Percentiles rank a stretch among this genome's conserved stretches.
These are phyloP conservation scores for Pangasius krempfi DNA, from an alignment of 2,797 vertebrate genomes.

Conservation along the genomic window DNA sequence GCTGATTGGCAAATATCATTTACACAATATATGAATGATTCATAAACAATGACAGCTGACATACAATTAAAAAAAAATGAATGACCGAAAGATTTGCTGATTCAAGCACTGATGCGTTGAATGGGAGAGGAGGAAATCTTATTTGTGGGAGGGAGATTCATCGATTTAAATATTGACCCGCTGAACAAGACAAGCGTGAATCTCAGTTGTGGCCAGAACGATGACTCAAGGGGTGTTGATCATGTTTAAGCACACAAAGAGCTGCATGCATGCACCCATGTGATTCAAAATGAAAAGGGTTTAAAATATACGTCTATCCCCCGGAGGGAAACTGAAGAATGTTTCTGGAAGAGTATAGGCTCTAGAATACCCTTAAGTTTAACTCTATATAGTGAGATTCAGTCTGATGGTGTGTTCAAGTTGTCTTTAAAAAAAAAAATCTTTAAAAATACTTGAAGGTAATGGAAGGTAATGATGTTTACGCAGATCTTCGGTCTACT, in stretches of 20 bases:
- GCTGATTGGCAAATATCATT: neutral
- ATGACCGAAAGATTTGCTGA: neutral
- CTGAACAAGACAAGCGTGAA: constrained; percentile 3
- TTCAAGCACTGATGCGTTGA: neutral
- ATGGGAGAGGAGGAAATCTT: neutral
- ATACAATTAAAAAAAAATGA: neutral
- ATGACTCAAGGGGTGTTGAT: neutral
- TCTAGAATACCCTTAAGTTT: neutral
- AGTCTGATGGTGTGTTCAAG: neutral
- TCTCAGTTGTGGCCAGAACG: neutral
- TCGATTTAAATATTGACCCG: constrained; percentile 1
- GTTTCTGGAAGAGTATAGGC: neutral
- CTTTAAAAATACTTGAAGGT: neutral
- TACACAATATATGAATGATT: neutral
- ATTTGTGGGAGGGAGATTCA: neutral
- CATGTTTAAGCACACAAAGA: neutral
- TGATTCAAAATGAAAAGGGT: neutral
- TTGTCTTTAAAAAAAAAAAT: neutral
- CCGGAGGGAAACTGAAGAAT: neutral
- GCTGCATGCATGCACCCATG: neutral
- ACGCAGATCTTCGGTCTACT: neutral
- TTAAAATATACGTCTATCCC: neutral
- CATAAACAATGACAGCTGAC: neutral
- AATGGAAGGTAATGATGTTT: neutral
- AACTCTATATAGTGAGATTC: neutral